Conservation (phyloP, 2,797 vertebrate species). For the Anomalospiza imberbis region DNA sequence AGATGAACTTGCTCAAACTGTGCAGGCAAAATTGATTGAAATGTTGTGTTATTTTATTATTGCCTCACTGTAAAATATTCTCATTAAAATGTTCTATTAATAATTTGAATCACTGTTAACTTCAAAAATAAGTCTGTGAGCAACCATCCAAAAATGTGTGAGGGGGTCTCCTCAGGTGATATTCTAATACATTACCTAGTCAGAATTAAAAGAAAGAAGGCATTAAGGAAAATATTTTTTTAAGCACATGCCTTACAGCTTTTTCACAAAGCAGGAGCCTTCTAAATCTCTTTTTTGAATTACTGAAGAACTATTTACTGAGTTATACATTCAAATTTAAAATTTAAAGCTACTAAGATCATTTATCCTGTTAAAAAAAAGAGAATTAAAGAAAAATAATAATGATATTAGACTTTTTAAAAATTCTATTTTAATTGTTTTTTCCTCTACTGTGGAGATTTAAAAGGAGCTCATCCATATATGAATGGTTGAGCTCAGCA, state of each 20-base stretch:
- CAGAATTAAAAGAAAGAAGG: not conserved
- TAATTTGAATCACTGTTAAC: not conserved
- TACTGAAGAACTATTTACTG: not conserved
- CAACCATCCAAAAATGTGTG: not conserved
- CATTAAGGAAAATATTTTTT: not conserved
- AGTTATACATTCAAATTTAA: not conserved
- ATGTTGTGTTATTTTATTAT: not conserved
- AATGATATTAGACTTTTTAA: not conserved
- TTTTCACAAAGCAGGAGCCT: not conserved
- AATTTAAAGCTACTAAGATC: not conserved
- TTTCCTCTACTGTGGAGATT: not conserved
- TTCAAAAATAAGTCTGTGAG: not conserved
- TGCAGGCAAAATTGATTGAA: not conserved
- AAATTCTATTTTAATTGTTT: not conserved
- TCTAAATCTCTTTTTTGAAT: not conserved
- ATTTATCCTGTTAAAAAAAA: not conserved
- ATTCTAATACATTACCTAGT: not conserved
- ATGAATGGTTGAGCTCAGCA: not conserved
- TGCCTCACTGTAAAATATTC: not conserved
- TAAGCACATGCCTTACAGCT: not conserved
- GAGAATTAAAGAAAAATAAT: not conserved
- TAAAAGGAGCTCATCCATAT: not conserved
- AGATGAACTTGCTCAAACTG: fast-evolving
- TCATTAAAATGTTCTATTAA: not conserved
- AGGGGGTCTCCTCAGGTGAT: not conserved